phyloP scores from a whole-genome alignment of 1,140 invertebrate genomes.

The Drosophila nigromelanica region DNA sequence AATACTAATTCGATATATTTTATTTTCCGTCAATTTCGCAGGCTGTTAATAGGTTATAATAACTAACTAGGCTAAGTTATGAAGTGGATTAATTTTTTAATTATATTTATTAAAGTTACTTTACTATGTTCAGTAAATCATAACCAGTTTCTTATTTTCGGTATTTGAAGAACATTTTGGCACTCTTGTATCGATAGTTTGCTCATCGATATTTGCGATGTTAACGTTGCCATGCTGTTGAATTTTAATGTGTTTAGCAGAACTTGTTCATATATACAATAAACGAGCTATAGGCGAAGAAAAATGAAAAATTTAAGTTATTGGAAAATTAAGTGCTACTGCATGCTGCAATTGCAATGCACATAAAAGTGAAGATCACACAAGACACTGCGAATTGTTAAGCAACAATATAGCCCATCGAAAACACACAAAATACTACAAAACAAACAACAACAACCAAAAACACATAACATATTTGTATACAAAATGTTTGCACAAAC shows the following conservation, averaged over 20 bases:
- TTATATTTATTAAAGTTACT: no score
- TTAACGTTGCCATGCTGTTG: slow-evolving; percentile 10
- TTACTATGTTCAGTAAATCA: no score
- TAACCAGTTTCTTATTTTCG: background rate
- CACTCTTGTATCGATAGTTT: slow-evolving; percentile 1
- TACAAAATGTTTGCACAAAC: slow-evolving; percentile 86
- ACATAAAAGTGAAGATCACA: slow-evolving; percentile 32
- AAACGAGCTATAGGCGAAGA: slow-evolving; percentile 18
- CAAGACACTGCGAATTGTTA: slow-evolving; percentile 29
- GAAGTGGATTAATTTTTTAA: no score
- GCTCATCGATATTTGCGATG: background rate
- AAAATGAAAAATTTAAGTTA: slow-evolving; percentile 64
- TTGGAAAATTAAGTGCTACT: slow-evolving; percentile 57
- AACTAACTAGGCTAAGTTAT: no score
- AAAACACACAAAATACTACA: slow-evolving; percentile 17
- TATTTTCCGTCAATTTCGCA: background rate
- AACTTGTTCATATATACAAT: slow-evolving; percentile 21
- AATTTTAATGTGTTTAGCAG: background rate
- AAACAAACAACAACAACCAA: slow-evolving; percentile 47
- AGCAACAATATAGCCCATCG: slow-evolving; percentile 41
- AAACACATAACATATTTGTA: slow-evolving; percentile 36
- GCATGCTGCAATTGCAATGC: slow-evolving; percentile 50
- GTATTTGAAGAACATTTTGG: background rate
- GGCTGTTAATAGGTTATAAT: no score
- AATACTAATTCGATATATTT: slow-evolving; percentile 3